A percentile compares a stretch with the other conserved stretches of the same genome.
Conservation (phyloP, 2,888 invertebrate species). For the Oscheius sp. region DNA sequence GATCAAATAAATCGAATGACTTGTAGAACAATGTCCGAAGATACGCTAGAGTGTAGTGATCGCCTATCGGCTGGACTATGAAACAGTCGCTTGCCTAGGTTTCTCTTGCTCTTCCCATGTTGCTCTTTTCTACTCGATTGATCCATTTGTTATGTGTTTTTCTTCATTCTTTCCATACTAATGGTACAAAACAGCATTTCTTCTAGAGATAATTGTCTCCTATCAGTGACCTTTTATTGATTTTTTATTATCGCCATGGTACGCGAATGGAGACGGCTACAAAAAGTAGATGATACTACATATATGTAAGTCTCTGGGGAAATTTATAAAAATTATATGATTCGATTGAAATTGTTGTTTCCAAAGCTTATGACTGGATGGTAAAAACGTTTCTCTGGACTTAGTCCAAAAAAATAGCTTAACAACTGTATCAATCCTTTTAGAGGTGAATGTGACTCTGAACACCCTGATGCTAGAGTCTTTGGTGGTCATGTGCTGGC, state of each 20-base stretch:
- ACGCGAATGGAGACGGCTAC: slow-evolving; percentile 51
- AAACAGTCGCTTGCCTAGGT: not conserved
- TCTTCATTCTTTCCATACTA: not conserved
- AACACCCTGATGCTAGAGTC: slow-evolving; percentile 55
- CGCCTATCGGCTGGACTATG: not conserved
- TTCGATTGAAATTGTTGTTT: not conserved
- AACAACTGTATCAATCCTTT: slow-evolving; percentile 13
- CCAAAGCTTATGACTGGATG: not conserved
- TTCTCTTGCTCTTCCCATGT: not conserved
- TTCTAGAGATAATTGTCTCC: not conserved
- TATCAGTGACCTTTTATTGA: not conserved
- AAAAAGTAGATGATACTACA: slow-evolving; percentile 51
- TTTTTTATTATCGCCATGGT: slow-evolving; percentile 32
- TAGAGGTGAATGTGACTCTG: slow-evolving; percentile 56
- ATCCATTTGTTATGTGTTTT: not conserved
- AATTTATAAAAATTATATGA: not conserved
- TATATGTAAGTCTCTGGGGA: slow-evolving; percentile 52
- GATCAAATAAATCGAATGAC: no score
- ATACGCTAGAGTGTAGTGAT: slow-evolving; percentile 16
- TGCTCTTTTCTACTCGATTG: not conserved
- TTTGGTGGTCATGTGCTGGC: slow-evolving; percentile 58
- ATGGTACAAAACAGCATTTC: not conserved
- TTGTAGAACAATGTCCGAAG: not conserved
- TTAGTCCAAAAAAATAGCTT: not conserved
- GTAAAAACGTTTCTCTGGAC: no score